Conservation (phyloP, 2,113 vertebrate species). For the Siphamia tubifer region DNA sequence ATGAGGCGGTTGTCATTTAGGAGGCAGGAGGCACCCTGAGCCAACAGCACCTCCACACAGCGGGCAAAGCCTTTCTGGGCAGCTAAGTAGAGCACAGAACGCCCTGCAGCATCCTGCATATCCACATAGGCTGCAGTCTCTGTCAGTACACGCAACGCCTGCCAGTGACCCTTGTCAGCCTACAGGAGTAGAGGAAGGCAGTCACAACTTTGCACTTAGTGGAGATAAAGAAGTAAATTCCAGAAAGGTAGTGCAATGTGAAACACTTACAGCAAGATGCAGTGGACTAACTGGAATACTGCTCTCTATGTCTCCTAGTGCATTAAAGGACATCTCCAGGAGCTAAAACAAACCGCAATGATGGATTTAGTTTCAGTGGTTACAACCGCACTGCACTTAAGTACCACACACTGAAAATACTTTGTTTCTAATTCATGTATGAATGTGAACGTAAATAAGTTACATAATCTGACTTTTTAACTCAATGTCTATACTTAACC, state of each 20-base stretch:
- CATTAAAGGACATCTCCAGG: slow-evolving; percentile 98
- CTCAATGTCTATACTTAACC: too few relatives aligned
- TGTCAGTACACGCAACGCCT: slow-evolving; percentile 91
- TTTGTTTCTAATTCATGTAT: too few relatives aligned
- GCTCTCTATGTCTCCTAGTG: slow-evolving; percentile 96
- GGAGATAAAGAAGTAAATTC: background rate
- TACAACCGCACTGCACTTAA: background rate
- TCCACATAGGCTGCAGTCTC: slow-evolving; percentile 95
- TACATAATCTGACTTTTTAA: too few relatives aligned
- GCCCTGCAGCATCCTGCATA: slow-evolving; percentile 89
- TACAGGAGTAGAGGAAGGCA: slow-evolving; percentile 43
- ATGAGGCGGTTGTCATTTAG: slow-evolving; percentile 90
- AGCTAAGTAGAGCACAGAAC: slow-evolving; percentile 92
- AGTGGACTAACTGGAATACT: slow-evolving; percentile 94
- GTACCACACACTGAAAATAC: too few relatives aligned
- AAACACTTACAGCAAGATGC: slow-evolving; percentile 95
- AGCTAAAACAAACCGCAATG: slow-evolving; percentile 76
- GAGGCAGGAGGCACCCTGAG: slow-evolving; percentile 90
- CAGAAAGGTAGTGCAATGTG: background rate
- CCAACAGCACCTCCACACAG: slow-evolving; percentile 92
- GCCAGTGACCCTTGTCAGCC: slow-evolving; percentile 96
- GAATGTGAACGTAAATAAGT: too few relatives aligned
- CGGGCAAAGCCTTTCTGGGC: slow-evolving; percentile 88
- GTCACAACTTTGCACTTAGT: background rate
- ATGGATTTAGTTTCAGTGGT: background rate